Evolutionary conservation across 1,140 invertebrate genomes (phyloP), one percentile per base, ranked within the genome.

Genomic region (Octopus bimaculoides): DNA sequence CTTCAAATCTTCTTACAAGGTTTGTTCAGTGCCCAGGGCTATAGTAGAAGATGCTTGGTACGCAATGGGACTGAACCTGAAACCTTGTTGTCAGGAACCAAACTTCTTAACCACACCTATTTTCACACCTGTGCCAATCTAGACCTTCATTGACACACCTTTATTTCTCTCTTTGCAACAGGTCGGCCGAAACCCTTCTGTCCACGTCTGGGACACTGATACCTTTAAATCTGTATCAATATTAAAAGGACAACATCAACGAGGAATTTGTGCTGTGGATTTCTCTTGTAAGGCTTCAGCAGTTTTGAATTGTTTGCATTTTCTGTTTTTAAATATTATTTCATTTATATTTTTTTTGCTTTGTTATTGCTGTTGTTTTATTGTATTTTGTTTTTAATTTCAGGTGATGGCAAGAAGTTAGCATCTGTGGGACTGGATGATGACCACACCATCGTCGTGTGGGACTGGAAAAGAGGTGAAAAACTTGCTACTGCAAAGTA

Each of bases 401-500:
- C 77, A 90, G 89, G 81, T 81, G 90, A 91, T 85, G 90, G 90
- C 17, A 89, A 89, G 82, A 89, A 88, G 76, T 82, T 91, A 41
- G 90, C 87, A 0, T 88, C 88, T 53, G 88, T 91, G 69, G 90
- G 90, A 54, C 77, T 91, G 55, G 90, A 90, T 83, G 90, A 91
- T 78, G 88, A 90, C 80, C 89, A 90, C 82, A 84, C 79, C 73
- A 89, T 91, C 75, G 89, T 90, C 14, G 86, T 91, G 0, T 91
- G 90, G 90, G 89, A 90, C 81, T 91, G 90, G 90, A 87, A 84
- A 77, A 90, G 89, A 81, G 90, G 90, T 80, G 89, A 90, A 80
- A 89, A 90, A 82, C 82, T 91, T 8, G 89, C 89, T 4, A 87
- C 87, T 17, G 88, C 89, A 71, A 89, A 88, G 89, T 89, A 78